Conservation (phyloP, 2,113 vertebrate genomes). For the Tachuris rubrigastra region DNA sequence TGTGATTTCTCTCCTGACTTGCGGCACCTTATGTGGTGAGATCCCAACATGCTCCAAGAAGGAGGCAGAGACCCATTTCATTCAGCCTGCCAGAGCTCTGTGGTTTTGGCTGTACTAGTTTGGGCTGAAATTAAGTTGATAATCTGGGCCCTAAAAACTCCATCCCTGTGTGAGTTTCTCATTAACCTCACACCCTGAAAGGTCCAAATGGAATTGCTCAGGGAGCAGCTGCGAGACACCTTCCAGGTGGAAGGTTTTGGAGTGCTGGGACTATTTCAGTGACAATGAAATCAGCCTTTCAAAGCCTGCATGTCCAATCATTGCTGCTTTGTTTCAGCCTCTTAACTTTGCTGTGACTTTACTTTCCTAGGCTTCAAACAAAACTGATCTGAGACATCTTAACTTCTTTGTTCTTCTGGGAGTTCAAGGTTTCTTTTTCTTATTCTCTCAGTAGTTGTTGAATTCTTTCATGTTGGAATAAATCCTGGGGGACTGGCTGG, state of each 20-base stretch:
- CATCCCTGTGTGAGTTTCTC: not conserved
- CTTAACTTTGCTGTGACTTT: conserved; percentile 56
- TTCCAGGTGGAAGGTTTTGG: not conserved
- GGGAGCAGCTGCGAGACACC: not conserved
- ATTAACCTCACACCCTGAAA: not conserved
- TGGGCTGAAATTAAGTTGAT: not conserved
- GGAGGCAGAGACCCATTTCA: not conserved
- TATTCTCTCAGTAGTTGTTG: conserved; percentile 45
- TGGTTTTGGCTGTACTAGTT: not conserved
- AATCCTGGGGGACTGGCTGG: conserved; percentile 29
- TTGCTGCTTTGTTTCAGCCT: conserved; percentile 58
- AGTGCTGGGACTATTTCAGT: not conserved
- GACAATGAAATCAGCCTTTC: conserved; percentile 5
- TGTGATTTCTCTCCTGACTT: not conserved
- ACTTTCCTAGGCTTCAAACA: conserved; percentile 52
- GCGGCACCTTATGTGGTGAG: not conserved
- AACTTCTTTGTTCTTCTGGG: conserved; percentile 56
- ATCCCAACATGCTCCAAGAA: not conserved
- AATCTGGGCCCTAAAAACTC: not conserved
- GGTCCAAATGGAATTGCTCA: not conserved
- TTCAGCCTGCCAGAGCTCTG: not conserved
- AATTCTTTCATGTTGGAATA: conserved; percentile 49
- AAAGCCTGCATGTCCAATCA: conserved; percentile 30
- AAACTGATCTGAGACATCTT: conserved; percentile 48
- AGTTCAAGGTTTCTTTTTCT: conserved; percentile 45